Evolutionary conservation across 2,113 vertebrate species (phyloP).

Genomic region (Hippocampus mohnikei): DNA sequence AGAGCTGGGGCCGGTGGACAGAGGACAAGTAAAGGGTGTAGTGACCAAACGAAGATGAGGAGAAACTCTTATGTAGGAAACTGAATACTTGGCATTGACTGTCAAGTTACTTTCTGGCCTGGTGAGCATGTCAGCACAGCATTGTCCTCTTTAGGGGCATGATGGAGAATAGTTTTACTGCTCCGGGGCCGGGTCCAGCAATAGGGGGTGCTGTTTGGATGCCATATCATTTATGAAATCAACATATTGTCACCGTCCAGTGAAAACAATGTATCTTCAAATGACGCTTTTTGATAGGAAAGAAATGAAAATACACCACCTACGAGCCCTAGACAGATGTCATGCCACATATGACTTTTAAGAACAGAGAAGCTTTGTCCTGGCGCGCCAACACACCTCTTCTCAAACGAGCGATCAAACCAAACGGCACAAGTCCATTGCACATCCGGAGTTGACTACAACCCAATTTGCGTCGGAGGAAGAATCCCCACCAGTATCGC

Average conservation of each 20-base stretch:
- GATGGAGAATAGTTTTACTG: slow-evolving; percentile 31
- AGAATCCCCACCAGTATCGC: slow-evolving; percentile 17
- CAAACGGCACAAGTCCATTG: background rate
- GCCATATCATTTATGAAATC: background rate
- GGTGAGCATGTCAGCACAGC: slow-evolving; percentile 60
- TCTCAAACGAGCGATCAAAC: no score
- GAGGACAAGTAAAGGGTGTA: slow-evolving; percentile 59
- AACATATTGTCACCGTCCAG: background rate
- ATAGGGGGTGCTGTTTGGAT: background rate
- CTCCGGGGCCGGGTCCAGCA: background rate
- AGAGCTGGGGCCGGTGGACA: slow-evolving; percentile 29
- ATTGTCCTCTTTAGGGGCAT: slow-evolving; percentile 55
- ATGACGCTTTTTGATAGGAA: background rate
- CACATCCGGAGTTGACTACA: background rate
- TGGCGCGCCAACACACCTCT: no score
- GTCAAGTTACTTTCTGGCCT: slow-evolving; percentile 66
- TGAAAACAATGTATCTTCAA: background rate
- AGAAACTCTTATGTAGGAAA: slow-evolving; percentile 68
- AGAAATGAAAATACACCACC: background rate
- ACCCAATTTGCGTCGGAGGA: slow-evolving; percentile 12
- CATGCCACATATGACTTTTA: background rate
- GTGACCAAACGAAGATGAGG: slow-evolving; percentile 58
- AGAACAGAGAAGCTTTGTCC: no score
- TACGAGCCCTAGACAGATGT: background rate
- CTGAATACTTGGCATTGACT: slow-evolving; percentile 62